Evolutionary conservation across 2,113 vertebrate species (phyloP).

Genomic region (Scopus umbretta): DNA sequence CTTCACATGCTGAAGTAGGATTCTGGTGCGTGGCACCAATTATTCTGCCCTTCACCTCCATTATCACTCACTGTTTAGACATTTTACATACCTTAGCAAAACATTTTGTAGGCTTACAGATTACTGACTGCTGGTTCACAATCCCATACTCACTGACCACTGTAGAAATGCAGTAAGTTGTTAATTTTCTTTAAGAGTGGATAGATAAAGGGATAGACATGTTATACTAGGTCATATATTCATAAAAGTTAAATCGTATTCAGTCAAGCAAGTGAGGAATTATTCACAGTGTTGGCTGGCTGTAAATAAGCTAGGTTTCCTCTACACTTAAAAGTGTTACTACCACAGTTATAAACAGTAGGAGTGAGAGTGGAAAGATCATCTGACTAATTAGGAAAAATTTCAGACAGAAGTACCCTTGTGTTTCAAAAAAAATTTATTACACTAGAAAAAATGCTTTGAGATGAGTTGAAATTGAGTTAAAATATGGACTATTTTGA

Average conservation of each 20-base stretch:
- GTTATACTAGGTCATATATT: not conserved
- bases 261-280: not conserved
- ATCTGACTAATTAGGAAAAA: not conserved
- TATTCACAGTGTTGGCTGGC: not conserved
- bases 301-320: not conserved
- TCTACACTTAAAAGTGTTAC: not conserved
- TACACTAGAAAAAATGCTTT: not conserved
- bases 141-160: not conserved
- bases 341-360: not conserved
- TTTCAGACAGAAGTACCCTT: not conserved
- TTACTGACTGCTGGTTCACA: not conserved
- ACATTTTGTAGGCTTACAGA: not conserved
- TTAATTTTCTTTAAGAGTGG: not conserved
- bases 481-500: not conserved
- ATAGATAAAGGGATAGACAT: not conserved
- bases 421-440: not conserved
- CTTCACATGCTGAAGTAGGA: not conserved
- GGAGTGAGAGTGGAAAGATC: not conserved
- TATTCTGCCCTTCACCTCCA: not conserved
- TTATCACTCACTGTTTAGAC: not conserved
- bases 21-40: not conserved
- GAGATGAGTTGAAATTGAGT: not conserved
- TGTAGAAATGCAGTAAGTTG: not conserved
- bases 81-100: not conserved
- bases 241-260: not conserved